Conservation (phyloP, 2,113 vertebrate genomes). For the cat (Felis catus) region DNA sequence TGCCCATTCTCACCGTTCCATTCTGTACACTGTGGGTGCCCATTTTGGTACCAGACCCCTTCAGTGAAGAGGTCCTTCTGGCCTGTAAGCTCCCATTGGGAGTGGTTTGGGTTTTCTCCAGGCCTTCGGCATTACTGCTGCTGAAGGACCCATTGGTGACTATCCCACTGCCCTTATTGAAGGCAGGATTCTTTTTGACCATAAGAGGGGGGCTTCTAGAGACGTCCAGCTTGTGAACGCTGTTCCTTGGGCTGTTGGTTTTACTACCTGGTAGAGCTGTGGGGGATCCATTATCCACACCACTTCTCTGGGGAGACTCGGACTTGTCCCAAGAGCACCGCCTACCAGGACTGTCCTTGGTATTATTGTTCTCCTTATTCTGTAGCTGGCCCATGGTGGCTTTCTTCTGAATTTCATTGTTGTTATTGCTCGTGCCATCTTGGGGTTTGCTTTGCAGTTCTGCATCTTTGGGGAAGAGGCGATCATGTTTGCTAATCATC, state of each 20-base stretch:
- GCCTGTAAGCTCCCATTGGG: constrained; percentile 86
- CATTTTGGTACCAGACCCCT: constrained; percentile 94
- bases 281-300: constrained; percentile 87
- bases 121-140: constrained; percentile 87
- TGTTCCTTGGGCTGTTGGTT: constrained; percentile 90
- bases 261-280: constrained; percentile 83
- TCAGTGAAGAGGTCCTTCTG: constrained; percentile 89
- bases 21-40: constrained; percentile 92
- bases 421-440: constrained; percentile 90
- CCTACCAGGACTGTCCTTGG: constrained; percentile 81
- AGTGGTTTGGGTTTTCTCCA: constrained; percentile 89
- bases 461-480: constrained; percentile 90
- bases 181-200: constrained; percentile 97
- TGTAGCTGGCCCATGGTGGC: constrained; percentile 83
- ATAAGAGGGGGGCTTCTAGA: constrained; percentile 92
- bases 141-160: constrained; percentile 99
- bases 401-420: constrained; percentile 89
- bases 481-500: constrained; percentile 94
- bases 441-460: constrained; percentile 83
- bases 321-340: constrained; percentile 94
- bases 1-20: constrained; percentile 89
- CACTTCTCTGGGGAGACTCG: constrained; percentile 88
- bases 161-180: constrained; percentile 97
- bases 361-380: constrained; percentile 94
- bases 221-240: constrained; percentile 89